Percentiles rank a stretch among this genome's conserved stretches.
Conservation (phyloP, 2,888 invertebrate species). For the Steromphala cineraria region DNA sequence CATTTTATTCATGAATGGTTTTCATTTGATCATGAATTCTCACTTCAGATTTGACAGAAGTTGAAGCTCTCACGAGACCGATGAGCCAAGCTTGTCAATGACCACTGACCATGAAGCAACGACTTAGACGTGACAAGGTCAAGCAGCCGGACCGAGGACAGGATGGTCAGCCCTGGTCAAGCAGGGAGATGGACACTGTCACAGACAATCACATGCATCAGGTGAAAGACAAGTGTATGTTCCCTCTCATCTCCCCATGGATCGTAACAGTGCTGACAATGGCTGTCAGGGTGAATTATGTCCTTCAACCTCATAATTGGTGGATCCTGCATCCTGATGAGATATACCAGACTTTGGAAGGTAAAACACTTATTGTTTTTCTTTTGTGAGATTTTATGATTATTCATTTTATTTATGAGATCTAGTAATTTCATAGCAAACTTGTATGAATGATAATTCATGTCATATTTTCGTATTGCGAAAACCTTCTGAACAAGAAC, state of each 20-base stretch:
- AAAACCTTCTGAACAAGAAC: too few relatives aligned
- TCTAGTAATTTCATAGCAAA: too few relatives aligned
- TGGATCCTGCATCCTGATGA: conserved; percentile 71
- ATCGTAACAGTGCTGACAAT: conserved; percentile 51
- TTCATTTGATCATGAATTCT: too few relatives aligned
- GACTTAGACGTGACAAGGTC: not conserved
- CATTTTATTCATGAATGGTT: too few relatives aligned
- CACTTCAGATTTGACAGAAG: too few relatives aligned
- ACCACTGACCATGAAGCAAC: not conserved
- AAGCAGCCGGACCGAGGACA: not conserved
- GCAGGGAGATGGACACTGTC: too few relatives aligned
- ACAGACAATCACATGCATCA: not conserved
- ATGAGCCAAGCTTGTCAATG: too few relatives aligned
- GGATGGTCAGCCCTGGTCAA: not conserved
- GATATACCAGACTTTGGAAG: conserved; percentile 67
- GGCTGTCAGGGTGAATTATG: conserved; percentile 48
- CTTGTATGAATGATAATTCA: too few relatives aligned
- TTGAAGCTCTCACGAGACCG: too few relatives aligned
- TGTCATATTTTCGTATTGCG: too few relatives aligned
- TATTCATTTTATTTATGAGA: too few relatives aligned
- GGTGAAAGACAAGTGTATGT: conserved; percentile 26
- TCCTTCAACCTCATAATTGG: conserved; percentile 55
- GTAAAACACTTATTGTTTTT: conserved; percentile 35
- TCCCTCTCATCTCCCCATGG: conserved; percentile 50
- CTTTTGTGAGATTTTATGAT: too few relatives aligned